phyloP scores from a whole-genome alignment of 1,140 invertebrate species.

The Neodiprion pinetum region DNA sequence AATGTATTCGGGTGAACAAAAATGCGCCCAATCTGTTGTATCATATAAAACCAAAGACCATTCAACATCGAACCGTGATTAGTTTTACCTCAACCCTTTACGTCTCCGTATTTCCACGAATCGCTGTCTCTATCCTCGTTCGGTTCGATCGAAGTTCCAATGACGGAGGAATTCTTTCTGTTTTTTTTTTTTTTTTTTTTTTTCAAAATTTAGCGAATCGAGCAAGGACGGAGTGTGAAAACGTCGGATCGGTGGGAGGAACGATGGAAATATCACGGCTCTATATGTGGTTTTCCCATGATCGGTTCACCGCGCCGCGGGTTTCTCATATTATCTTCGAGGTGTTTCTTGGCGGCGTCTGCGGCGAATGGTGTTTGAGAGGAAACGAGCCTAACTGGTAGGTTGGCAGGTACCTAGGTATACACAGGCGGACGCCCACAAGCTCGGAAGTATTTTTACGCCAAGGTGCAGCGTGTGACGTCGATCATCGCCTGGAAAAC shows the following conservation, averaged over 20 bases:
- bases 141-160: too few relatives aligned
- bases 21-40: constrained; percentile 43
- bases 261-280: neutral
- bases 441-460: constrained; percentile 5
- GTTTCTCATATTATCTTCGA: neutral
- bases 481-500: constrained; percentile 15
- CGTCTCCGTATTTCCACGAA: neutral
- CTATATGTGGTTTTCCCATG: constrained; percentile 15
- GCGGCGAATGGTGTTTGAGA: constrained; percentile 27
- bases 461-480: neutral
- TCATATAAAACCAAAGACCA: constrained; percentile 59
- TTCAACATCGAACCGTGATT: constrained; percentile 37
- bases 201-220: neutral
- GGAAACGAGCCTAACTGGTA: constrained; percentile 21
- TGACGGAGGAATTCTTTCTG: too few relatives aligned
- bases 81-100: constrained; percentile 15
- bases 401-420: neutral
- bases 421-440: neutral
- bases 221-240: neutral
- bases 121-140: neutral
- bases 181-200: neutral
- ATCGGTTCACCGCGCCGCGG: neutral
- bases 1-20: constrained; percentile 30
- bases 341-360: constrained; percentile 10
- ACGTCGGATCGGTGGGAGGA: neutral